Conservation (phyloP, 2,797 vertebrate species). For the Lithobates sylvaticus region DNA sequence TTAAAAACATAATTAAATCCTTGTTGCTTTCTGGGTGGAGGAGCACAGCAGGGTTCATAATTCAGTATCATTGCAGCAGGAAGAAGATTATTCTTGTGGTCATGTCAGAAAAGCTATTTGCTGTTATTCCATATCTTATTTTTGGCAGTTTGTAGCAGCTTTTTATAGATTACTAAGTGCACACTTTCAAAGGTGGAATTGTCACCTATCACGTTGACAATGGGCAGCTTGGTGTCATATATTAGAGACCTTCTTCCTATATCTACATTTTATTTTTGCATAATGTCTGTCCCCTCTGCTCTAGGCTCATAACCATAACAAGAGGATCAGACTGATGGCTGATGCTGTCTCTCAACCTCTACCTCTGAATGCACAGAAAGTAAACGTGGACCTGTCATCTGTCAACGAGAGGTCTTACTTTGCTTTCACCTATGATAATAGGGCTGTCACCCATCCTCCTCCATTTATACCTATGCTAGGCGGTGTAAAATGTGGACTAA, state of each 20-base stretch:
- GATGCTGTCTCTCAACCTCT: constrained; percentile 41
- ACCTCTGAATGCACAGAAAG: constrained; percentile 34
- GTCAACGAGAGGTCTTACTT: constrained; percentile 50
- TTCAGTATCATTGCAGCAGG: too few species aligned
- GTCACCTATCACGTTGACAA: constrained; percentile 47
- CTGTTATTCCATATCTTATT: background rate
- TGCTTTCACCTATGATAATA: constrained; percentile 58
- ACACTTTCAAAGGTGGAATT: constrained; percentile 24
- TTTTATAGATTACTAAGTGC: constrained; percentile 33
- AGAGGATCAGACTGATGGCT: constrained; percentile 51
- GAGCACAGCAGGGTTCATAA: too few species aligned
- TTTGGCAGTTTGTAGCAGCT: constrained; percentile 12
- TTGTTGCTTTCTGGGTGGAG: too few species aligned
- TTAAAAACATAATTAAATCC: too few species aligned
- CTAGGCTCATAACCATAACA: constrained; percentile 58
- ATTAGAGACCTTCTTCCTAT: constrained; percentile 33
- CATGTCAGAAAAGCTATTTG: constrained; percentile 7
- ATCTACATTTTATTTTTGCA: constrained; percentile 53
- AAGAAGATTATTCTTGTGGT: background rate
- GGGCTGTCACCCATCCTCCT: constrained; percentile 24
- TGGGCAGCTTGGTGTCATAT: constrained; percentile 47
- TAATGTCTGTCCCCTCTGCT: constrained; percentile 50
- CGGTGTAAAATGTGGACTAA: constrained; percentile 30
- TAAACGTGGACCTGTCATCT: constrained; percentile 56
- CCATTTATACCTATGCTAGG: constrained; percentile 31